Conservation (phyloP, 1,140 invertebrate species). For the Aphelinus certus region DNA sequence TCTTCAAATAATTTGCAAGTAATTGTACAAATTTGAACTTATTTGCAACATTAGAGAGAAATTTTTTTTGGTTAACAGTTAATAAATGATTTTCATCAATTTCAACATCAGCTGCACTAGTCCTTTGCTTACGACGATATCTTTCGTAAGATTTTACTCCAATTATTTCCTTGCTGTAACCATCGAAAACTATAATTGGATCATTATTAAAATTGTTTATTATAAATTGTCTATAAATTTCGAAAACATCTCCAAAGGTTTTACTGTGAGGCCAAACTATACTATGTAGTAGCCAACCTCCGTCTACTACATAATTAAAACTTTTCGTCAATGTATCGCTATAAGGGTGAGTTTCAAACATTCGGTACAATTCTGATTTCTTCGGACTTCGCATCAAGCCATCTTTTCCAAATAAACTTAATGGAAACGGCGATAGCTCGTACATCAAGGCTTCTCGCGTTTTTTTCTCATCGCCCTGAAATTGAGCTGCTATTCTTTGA, state of each 20-base stretch:
- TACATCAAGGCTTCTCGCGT: conserved; percentile 55
- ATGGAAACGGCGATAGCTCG: conserved; percentile 53
- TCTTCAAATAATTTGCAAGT: conserved; percentile 10
- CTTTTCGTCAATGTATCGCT: background rate
- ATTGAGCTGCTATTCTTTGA: conserved; percentile 52
- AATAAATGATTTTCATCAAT: conserved; percentile 17
- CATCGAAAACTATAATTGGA: conserved; percentile 35
- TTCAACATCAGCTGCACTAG: conserved; percentile 23
- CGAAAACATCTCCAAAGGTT: conserved; percentile 33
- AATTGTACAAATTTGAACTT: conserved; percentile 32
- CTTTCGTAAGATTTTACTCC: conserved; percentile 40
- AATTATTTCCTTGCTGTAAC: conserved; percentile 27
- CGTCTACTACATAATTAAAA: conserved; percentile 36
- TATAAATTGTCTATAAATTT: conserved; percentile 26
- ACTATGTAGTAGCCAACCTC: conserved; percentile 39
- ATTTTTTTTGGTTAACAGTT: conserved; percentile 23
- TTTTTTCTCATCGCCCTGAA: conserved; percentile 44
- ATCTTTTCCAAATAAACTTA: conserved; percentile 51
- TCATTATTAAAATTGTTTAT: conserved; percentile 23
- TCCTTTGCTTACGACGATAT: conserved; percentile 28
- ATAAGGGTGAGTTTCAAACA: background rate
- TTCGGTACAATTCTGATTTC: conserved; percentile 52
- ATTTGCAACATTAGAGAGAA: conserved; percentile 29
- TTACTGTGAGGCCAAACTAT: conserved; percentile 37
- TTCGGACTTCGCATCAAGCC: conserved; percentile 55